These are phyloP conservation scores for Passer montanus DNA, from an alignment of 2,113 vertebrate species.

Conservation along the genomic window DNA sequence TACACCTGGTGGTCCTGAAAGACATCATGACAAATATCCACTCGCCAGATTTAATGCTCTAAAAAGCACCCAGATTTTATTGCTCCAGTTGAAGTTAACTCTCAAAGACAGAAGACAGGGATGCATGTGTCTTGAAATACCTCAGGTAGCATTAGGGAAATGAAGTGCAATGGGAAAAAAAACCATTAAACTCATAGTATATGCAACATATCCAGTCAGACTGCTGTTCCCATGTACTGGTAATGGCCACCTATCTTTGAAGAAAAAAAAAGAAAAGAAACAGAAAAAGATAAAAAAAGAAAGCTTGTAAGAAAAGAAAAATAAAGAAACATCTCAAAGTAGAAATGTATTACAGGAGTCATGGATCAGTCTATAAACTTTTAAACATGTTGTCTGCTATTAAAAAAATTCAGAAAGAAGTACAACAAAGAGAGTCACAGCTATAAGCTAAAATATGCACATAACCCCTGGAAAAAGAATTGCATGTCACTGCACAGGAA, in stretches of 20 bases:
- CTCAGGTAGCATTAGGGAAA: constrained; percentile 61
- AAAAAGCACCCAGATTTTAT: constrained; percentile 83
- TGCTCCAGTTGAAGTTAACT: constrained; percentile 85
- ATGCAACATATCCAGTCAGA: constrained; percentile 42
- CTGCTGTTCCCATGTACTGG: constrained; percentile 1
- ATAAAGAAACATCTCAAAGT: background rate
- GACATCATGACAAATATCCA: constrained; percentile 75
- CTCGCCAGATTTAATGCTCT: constrained; percentile 85
- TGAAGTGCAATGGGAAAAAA: constrained; percentile 38
- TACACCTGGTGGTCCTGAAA: constrained; percentile 78
- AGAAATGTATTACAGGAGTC: background rate
- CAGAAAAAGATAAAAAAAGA: background rate
- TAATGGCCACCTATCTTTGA: background rate
- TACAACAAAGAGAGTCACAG: background rate
- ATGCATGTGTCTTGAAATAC: constrained; percentile 8
- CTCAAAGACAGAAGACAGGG: constrained; percentile 79
- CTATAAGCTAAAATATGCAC: background rate
- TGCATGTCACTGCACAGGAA: background rate
- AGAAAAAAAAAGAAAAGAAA: background rate
- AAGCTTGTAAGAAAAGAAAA: background rate
- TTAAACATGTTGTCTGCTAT: background rate
- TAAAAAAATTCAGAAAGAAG: background rate
- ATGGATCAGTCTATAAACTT: background rate
- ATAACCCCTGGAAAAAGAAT: background rate
- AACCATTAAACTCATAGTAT: constrained; percentile 51